Base-by-base conservation (phyloP, 1,140 invertebrate genomes). In the Rhynchophorus ferrugineus region DNA sequence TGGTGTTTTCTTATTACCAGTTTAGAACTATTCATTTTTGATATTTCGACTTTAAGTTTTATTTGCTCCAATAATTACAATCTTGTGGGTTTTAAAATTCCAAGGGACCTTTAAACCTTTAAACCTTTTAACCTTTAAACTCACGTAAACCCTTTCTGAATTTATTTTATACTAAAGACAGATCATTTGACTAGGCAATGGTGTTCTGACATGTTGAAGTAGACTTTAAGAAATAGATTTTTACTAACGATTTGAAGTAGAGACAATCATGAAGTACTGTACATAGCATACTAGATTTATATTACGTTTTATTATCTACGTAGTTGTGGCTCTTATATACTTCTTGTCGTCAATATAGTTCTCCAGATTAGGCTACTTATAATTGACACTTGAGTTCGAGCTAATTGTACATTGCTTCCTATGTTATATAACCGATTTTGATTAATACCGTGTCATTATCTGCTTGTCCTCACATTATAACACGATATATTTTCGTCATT, bases 381-480 rank as follows among this genome's bases (percentile, higher is more conserved):
- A 61, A 66, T 59, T 61, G 60, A 61, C 58, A 62, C 47, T 43
- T 47, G 54, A 59, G 58, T 58, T 64, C 62, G 60, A 59, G 58
- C 62, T 68, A 47, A 17, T 57, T 68, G 66, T 68, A 68, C 63
- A 66, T 68, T 64, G 66, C 66, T 67, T 68, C 66, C 64, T 68
- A 65, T 68, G 55, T 67, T 41, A 34, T 33, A 38, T 54, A 34
- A 42, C 19, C 11, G 41, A 43, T 35, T n/a, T 17, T 18, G 18
- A 18, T 6, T 29, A 6, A 29, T 6, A 6, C 24, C 11, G 24
- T n/a, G n/a, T n/a, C n/a, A 29, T 6, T 6, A 29, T 29, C 5
- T 29, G 24, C 24, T 29, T 29, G 24, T 11, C 24, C 11, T 29
- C 11, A 29, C 5, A 5, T 29, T 29, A 6, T 29, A 29, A 6